Evolutionary conservation across 2,888 invertebrate species (phyloP).

Genomic region (Callyntrura guangdongensis): DNA sequence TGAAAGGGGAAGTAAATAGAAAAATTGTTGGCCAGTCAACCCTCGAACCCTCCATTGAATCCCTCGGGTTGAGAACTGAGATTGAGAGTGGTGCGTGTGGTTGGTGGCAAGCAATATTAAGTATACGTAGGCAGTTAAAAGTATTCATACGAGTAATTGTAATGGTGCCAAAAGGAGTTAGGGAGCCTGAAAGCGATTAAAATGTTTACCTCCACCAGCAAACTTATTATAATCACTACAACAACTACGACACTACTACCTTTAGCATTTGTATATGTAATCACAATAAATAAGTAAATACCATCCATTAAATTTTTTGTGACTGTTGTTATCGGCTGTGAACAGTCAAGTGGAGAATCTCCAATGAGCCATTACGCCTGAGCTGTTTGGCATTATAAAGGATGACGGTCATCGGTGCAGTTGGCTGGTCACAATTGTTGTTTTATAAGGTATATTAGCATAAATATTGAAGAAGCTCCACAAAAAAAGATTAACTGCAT

Average conservation of each 20-base stretch:
- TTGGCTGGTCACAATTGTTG: not conserved
- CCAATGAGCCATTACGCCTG: slow-evolving; percentile 19
- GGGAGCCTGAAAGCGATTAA: slow-evolving; percentile 44
- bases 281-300: slow-evolving; percentile 36
- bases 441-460: slow-evolving; percentile 3
- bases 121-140: not conserved
- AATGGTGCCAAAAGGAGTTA: slow-evolving; percentile 17
- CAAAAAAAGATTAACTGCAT: not conserved
- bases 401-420: slow-evolving; percentile 56
- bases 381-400: slow-evolving; percentile 5
- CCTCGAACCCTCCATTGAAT: slow-evolving; percentile 16
- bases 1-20: not conserved
- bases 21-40: slow-evolving; percentile 39
- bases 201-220: slow-evolving; percentile 38
- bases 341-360: slow-evolving; percentile 6
- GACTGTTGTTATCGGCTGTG: not conserved
- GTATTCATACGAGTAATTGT: not conserved
- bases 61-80: not conserved
- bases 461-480: not conserved
- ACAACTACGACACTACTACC: not conserved
- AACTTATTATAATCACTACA: not conserved
- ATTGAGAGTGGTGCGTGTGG: not conserved
- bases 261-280: not conserved
- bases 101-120: not conserved
- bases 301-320: slow-evolving; percentile 30